Conservation (phyloP, 2,888 invertebrate species). For the Thereva nobilitata region DNA sequence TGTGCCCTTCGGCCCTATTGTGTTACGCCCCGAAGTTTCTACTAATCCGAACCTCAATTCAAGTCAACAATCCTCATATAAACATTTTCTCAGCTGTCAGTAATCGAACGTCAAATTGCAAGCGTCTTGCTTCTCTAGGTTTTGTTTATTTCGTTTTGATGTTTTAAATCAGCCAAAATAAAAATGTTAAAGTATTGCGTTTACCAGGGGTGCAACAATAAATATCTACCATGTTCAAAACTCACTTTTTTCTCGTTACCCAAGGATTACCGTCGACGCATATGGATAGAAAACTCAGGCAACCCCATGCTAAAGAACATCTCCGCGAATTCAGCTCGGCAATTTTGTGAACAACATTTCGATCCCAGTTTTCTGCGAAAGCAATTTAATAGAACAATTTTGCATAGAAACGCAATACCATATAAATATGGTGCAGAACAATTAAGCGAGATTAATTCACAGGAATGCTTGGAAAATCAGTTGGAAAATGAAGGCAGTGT, state of each 20-base stretch:
- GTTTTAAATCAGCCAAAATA: slow-evolving; percentile 3
- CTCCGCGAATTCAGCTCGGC: slow-evolving; percentile 36
- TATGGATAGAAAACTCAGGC: slow-evolving; percentile 49
- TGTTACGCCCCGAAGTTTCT: too few species aligned
- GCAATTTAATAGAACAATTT: slow-evolving; percentile 45
- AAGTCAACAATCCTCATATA: too few species aligned
- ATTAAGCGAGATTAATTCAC: not conserved
- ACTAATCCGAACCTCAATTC: too few species aligned
- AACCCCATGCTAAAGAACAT: slow-evolving; percentile 43
- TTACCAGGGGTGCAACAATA: slow-evolving; percentile 42
- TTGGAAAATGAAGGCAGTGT: too few species aligned
- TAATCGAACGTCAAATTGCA: too few species aligned
- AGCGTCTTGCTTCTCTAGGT: too few species aligned
- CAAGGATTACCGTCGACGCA: slow-evolving; percentile 44
- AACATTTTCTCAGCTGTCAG: too few species aligned
- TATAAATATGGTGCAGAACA: slow-evolving; percentile 27
- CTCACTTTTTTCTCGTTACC: slow-evolving; percentile 47
- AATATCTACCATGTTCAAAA: slow-evolving; percentile 37
- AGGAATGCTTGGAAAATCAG: too few species aligned
- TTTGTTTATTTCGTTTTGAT: too few species aligned
- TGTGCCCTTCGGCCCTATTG: too few species aligned
- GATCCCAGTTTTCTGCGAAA: slow-evolving; percentile 42
- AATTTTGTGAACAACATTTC: slow-evolving; percentile 48
- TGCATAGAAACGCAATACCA: slow-evolving; percentile 45
- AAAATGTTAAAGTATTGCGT: slow-evolving; percentile 40